phyloP scores from a whole-genome alignment of 2,888 invertebrate species.

The Strigamia crassipes region DNA sequence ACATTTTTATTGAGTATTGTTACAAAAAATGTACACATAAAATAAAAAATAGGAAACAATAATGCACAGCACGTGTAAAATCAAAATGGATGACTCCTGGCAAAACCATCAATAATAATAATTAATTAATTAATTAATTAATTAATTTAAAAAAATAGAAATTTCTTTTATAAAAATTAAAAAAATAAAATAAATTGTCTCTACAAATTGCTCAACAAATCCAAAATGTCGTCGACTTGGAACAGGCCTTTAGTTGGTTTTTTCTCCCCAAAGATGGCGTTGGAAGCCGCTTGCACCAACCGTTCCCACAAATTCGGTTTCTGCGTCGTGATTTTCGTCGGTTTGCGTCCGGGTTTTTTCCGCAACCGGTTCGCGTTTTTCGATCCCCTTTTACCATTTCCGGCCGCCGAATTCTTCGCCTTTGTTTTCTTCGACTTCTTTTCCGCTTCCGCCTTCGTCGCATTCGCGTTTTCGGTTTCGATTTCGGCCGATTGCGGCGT shows the following conservation, averaged over 20 bases:
- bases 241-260: conserved; percentile 1
- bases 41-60: background rate
- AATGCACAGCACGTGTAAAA: no score
- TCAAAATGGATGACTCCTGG: no score
- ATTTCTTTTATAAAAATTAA: no score
- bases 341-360: background rate
- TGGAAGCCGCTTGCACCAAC: conserved; percentile 28
- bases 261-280: conserved; percentile 42
- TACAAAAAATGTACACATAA: background rate
- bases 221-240: conserved; percentile 43
- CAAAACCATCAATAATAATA: no score
- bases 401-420: background rate
- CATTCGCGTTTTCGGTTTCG: background rate
- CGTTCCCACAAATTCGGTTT: conserved; percentile 43
- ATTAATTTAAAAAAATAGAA: no score
- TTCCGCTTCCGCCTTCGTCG: background rate
- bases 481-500: background rate
- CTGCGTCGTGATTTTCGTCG: background rate
- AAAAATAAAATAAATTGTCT: no score
- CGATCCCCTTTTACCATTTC: conserved; percentile 34
- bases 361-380: background rate
- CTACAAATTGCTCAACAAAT: conserved; percentile 23
- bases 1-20: background rate
- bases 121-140: no score
- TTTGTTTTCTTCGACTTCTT: conserved; percentile 6